phyloP scores from a whole-genome alignment of 2,888 invertebrate genomes.

The Hoplodrina blanda region DNA sequence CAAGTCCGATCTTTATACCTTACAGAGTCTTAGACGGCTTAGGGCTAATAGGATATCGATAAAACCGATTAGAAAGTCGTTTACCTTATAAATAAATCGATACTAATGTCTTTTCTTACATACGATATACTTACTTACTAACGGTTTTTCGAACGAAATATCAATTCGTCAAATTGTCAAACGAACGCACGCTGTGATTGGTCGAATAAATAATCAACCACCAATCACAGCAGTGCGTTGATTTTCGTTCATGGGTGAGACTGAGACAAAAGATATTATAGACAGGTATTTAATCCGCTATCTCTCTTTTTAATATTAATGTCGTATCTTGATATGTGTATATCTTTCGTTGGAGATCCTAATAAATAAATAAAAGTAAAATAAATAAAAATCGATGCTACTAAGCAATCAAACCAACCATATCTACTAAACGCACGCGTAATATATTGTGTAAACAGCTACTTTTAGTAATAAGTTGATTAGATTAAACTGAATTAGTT shows the following conservation, averaged over 20 bases:
- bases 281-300: background rate
- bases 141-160: background rate
- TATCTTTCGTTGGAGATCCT: no score
- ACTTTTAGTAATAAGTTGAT: background rate
- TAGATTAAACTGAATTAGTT: background rate
- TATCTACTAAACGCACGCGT: no score
- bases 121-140: background rate
- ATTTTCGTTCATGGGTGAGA: background rate
- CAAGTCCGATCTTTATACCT: background rate
- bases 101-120: constrained; percentile 1
- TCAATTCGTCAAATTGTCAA: background rate
- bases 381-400: no score
- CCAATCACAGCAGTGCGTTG: no score
- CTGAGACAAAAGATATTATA: background rate
- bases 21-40: constrained; percentile 17
- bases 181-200: background rate
- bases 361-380: no score
- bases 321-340: no score
- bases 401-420: no score
- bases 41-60: constrained; percentile 45
- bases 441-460: background rate
- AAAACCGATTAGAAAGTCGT: constrained; percentile 44
- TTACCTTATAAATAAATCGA: constrained; percentile 42
- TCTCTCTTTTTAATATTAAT: no score
- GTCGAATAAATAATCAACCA: background rate